Conservation (phyloP, 2,113 vertebrate species). For the Ciconia maguari region DNA sequence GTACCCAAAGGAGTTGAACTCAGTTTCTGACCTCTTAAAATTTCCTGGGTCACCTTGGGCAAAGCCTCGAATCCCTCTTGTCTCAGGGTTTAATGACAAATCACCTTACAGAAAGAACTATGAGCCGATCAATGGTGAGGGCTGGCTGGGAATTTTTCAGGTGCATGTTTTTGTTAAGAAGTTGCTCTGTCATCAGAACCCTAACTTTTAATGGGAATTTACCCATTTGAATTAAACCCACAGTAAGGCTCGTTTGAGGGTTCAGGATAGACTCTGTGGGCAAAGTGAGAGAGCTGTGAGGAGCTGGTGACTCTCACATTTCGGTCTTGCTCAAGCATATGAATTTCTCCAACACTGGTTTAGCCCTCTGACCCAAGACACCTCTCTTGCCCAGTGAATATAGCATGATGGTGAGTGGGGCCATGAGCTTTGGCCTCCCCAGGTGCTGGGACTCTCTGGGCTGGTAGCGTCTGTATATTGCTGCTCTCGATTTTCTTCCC, state of each 20-base stretch:
- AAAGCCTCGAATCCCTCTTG: background rate
- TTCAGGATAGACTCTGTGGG: too few relatives aligned
- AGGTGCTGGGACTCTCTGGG: background rate
- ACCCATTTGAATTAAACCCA: background rate
- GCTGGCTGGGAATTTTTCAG: background rate
- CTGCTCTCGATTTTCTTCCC: background rate
- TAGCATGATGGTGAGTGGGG: rapidly evolving
- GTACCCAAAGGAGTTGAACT: background rate
- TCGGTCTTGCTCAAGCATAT: background rate
- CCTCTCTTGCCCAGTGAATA: background rate
- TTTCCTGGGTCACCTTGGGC: background rate
- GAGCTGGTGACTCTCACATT: rapidly evolving
- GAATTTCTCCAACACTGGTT: background rate
- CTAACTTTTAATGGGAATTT: background rate
- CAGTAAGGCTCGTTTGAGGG: background rate
- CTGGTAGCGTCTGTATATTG: background rate
- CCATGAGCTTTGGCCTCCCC: rapidly evolving
- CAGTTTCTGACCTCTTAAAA: background rate
- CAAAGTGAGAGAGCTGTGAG: background rate
- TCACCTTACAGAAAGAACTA: background rate
- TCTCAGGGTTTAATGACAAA: background rate
- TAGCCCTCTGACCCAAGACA: background rate
- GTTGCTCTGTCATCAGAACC: background rate
- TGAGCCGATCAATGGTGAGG: rapidly evolving
- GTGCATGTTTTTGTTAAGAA: background rate